Evolutionary conservation across 2,888 invertebrate species (phyloP), one percentile per base, ranked within the genome.

Genomic region (Maniola hyperantus): DNA sequence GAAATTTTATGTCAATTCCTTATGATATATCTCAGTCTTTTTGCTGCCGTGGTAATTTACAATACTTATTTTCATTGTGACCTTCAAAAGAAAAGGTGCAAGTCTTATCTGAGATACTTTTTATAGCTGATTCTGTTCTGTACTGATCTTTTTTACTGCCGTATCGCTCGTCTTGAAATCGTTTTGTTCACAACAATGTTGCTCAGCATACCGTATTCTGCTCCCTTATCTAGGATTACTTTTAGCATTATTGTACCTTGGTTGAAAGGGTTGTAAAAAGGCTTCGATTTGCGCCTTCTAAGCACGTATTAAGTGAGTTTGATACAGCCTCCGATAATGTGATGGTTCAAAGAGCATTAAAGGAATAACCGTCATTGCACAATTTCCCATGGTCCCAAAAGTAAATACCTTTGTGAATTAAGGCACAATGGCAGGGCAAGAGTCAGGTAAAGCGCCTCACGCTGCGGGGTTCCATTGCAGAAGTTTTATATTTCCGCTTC

Each of bases 401-500:
- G 88, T 83, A 83, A 88, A 89, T 89, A 89, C 82, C 84, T 83
- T 87, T 86, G 90, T 85, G 85, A 90, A 84, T 80, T 77, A 76
- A 77, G 79, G 79, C 78, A 91, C 91, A 92, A 92, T 87, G 81
- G 85, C 75, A 82, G 91, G 91, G 85, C 91, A 91, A 91, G 91
- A 91, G 91, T 92, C 92, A 92, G 92, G 92, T 92, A 92, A 83
- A 87, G 85, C 86, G 85, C 84, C 82, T 87, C 84, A 72, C 90
- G 72, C 91, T 72, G 84, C 87, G 86, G 92, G 91, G 89, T 85
- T 84, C 82, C 85, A 79, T 82, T 77, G 83, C 82, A 86, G 84
- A 87, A 91, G 89, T 91, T 91, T 91, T 92, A 91, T 92, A 91
- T 92, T 90, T 92, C 92, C 92, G 92, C 86, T 91, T 90, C 91